A percentile compares a stretch with the other conserved stretches of the same genome.
Evolutionary conservation across 2,113 vertebrate genomes (phyloP).

Genomic region (Hemiscyllium ocellatum): DNA sequence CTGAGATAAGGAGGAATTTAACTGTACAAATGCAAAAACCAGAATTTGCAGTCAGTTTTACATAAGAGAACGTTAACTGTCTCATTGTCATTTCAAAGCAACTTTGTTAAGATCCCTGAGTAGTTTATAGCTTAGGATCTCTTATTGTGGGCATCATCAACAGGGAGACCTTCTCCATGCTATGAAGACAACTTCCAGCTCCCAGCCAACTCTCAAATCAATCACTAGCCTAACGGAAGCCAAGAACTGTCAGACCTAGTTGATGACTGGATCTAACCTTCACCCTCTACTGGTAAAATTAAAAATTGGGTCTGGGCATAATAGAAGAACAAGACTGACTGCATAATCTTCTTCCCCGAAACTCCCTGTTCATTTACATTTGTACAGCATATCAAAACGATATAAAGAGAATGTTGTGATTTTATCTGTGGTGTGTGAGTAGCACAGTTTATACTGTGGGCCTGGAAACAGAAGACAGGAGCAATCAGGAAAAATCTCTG

Average conservation of each 20-base stretch:
- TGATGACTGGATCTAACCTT: no score
- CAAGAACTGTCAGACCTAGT: no score
- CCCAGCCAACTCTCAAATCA: neutral
- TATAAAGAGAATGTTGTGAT: neutral
- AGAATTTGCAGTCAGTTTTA: no score
- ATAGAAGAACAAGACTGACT: neutral
- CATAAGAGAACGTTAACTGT: no score
- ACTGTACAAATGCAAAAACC: no score
- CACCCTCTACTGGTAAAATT: no score
- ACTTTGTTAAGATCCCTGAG: neutral
- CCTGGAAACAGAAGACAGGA: neutral
- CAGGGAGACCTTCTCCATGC: neutral
- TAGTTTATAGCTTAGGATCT: neutral
- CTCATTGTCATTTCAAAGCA: no score
- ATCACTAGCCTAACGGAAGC: neutral
- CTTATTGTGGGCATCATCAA: neutral
- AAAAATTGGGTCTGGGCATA: neutral
- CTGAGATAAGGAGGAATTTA: no score
- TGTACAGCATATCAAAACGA: neutral
- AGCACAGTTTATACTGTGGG: neutral
- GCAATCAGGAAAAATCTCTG: neutral
- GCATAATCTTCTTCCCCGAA: neutral
- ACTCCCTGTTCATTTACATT: neutral
- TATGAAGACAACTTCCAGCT: neutral
- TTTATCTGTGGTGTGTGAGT: neutral